Percentiles rank a stretch among this genome's conserved stretches.
Evolutionary conservation across 2,113 vertebrate species (phyloP).

Genomic region (Tylochromis polylepis): DNA sequence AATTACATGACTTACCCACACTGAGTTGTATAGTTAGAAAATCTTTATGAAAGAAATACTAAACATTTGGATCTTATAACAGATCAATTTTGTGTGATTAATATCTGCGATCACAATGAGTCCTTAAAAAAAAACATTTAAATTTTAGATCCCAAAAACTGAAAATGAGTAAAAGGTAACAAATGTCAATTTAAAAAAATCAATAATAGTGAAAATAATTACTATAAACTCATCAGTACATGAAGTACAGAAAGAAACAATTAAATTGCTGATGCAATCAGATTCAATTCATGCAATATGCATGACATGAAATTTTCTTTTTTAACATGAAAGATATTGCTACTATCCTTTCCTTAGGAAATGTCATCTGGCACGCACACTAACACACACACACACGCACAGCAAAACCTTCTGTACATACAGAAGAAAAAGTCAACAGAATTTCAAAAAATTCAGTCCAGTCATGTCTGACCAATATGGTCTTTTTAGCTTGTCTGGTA

Average conservation of each 20-base stretch:
- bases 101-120: background rate
- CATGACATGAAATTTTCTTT: conserved; percentile 15
- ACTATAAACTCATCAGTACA: background rate
- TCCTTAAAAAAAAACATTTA: background rate
- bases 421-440: conserved; percentile 10
- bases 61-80: background rate
- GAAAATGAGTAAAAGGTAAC: background rate
- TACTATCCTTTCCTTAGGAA: background rate
- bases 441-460: background rate
- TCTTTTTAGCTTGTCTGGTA: background rate
- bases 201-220: background rate
- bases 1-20: background rate
- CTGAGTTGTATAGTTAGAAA: background rate
- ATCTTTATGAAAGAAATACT: background rate
- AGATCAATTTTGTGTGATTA: background rate
- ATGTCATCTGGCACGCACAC: background rate
- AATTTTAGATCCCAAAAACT: background rate
- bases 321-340: background rate
- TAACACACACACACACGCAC: background rate
- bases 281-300: conserved; percentile 15
- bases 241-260: background rate
- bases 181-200: background rate
- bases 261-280: background rate
- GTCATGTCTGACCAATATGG: background rate
- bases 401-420: background rate